A percentile compares a stretch with the other conserved stretches of the same genome.
These are phyloP conservation scores for Drosophila erecta DNA, from an alignment of 1,140 invertebrate species.

Conservation along the genomic window DNA sequence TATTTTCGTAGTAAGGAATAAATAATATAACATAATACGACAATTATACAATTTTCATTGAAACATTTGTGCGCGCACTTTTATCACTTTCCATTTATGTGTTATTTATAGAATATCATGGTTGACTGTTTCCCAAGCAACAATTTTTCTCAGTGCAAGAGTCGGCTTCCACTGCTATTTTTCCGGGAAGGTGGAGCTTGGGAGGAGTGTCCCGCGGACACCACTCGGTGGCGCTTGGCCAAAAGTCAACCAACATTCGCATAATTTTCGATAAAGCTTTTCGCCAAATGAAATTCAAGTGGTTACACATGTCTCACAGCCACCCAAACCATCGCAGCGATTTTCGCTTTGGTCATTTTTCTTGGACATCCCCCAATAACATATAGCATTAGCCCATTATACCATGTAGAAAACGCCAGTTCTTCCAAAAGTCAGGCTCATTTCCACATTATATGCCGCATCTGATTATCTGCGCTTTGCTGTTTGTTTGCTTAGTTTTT, in stretches of 20 bases:
- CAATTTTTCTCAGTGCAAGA: conserved; percentile 9
- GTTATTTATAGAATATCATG: no score
- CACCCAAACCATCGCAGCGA: conserved; percentile 5
- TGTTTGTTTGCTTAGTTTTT: conserved; percentile 70
- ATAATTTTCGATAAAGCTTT: conserved; percentile 83
- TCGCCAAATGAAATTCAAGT: conserved; percentile 83
- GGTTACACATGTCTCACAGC: conserved; percentile 70
- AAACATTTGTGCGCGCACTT: no score
- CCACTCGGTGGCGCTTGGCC: conserved; percentile 70
- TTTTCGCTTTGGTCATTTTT: conserved; percentile 65
- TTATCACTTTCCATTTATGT: no score
- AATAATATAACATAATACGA: no score
- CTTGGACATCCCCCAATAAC: conserved; percentile 32
- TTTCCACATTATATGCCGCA: conserved; percentile 81
- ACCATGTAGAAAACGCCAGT: not conserved
- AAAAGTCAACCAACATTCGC: conserved; percentile 80
- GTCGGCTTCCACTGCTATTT: conserved; percentile 13
- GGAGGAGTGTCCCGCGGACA: conserved; percentile 53
- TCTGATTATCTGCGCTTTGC: conserved; percentile 66
- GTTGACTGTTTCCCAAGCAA: no score
- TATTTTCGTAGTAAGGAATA: no score
- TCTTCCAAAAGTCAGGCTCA: conserved; percentile 50
- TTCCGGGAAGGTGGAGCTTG: not conserved
- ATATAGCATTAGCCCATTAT: conserved; percentile 3
- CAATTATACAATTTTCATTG: no score